phyloP scores from a whole-genome alignment of 1,140 invertebrate genomes.

The Hyposmocoma kahamanoa region DNA sequence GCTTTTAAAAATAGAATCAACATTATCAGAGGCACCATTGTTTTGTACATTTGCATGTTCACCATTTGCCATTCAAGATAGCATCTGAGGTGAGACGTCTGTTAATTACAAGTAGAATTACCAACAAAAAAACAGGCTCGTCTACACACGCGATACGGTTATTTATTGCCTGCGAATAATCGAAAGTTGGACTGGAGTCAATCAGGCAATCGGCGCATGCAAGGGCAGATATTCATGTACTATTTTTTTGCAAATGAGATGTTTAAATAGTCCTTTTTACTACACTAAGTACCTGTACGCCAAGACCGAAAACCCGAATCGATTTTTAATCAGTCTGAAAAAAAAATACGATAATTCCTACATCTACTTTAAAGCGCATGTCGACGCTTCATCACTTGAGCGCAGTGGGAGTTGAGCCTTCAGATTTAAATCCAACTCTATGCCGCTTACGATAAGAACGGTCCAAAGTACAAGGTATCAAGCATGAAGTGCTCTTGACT shows the following conservation, averaged over 20 bases:
- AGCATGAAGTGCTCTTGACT: too few relatives aligned
- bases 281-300: neutral
- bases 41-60: slow-evolving; percentile 2
- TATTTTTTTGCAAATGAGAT: slow-evolving; percentile 3
- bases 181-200: slow-evolving; percentile 22
- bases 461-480: too few relatives aligned
- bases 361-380: too few relatives aligned
- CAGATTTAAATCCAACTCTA: too few relatives aligned
- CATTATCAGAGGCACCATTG: neutral
- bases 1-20: neutral
- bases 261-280: neutral
- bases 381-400: too few relatives aligned
- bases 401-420: too few relatives aligned
- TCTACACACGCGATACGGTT: slow-evolving; percentile 14
- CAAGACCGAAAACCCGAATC: too few relatives aligned
- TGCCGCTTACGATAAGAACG: too few relatives aligned
- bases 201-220: slow-evolving; percentile 22
- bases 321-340: too few relatives aligned
- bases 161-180: slow-evolving; percentile 21
- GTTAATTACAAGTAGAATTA: slow-evolving; percentile 1
- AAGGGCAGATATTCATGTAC: slow-evolving; percentile 13
- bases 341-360: too few relatives aligned
- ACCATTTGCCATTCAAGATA: slow-evolving; percentile 4
- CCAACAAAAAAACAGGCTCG: slow-evolving; percentile 7
- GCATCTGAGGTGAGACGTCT: neutral